Percentiles rank a stretch among this genome's conserved stretches.
phyloP scores from a whole-genome alignment of 2,888 invertebrate genomes.

The Leptogaster cylindrica region DNA sequence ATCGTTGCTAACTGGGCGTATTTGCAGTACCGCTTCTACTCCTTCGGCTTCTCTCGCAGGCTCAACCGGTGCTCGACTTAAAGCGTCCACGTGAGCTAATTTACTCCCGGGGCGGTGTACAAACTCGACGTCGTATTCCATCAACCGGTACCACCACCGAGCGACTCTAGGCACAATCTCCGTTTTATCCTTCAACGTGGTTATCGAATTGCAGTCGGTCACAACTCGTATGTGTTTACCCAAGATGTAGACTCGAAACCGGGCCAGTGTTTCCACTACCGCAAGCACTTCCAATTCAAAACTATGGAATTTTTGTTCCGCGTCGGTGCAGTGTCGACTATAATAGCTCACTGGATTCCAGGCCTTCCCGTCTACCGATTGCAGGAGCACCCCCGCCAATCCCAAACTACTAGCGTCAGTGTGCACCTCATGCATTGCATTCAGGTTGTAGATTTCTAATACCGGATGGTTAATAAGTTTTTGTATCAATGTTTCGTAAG shows the following conservation, averaged over 20 bases:
- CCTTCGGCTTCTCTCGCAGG: slow-evolving; percentile 21
- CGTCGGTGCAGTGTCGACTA: slow-evolving; percentile 26
- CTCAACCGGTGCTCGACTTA: slow-evolving; percentile 41
- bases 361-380: neutral
- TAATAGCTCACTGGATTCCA: neutral
- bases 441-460: slow-evolving; percentile 48
- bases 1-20: slow-evolving; percentile 26
- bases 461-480: slow-evolving; percentile 50
- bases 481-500: slow-evolving; percentile 50
- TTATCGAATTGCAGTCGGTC: slow-evolving; percentile 19
- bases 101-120: slow-evolving; percentile 46
- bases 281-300: slow-evolving; percentile 36
- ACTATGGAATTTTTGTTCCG: slow-evolving; percentile 42
- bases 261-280: slow-evolving; percentile 44
- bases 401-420: slow-evolving; percentile 13
- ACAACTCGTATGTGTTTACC: slow-evolving; percentile 45
- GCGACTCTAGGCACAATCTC: slow-evolving; percentile 46
- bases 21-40: neutral
- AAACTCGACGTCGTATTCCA: slow-evolving; percentile 47
- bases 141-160: slow-evolving; percentile 48
- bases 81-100: slow-evolving; percentile 46
- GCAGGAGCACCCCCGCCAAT: slow-evolving; percentile 14
- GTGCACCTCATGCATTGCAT: slow-evolving; percentile 43
- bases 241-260: slow-evolving; percentile 48
- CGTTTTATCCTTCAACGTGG: neutral